Base-by-base conservation (phyloP, 2,888 invertebrate species). In the Augiades crinisus region DNA sequence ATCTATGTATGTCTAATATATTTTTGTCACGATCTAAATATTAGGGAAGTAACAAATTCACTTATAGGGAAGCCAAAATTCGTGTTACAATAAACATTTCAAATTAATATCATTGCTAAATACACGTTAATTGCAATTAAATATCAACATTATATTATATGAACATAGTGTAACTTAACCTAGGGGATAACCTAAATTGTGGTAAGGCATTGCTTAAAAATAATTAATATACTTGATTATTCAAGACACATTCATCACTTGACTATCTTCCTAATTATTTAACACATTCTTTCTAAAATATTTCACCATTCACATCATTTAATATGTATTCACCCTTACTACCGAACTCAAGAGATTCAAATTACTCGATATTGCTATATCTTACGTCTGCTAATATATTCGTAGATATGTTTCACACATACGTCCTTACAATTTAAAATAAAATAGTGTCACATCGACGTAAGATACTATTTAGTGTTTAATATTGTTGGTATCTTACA, bases 181-280 rank as follows among this genome's bases (percentile, higher is more conserved):
- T 63, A 63, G 55, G 54, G 17, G 58, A 65, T 73, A 73, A 59
- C 62, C 72, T 78, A 78, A 54, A 59, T 63, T 77, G 74, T 78
- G 82, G 81, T 82, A 81, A 80, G 77, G 73, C 70, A 63, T 66
- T 72, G 59, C 65, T 72, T 65, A 66, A 61, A 58, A 65, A 57
- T 47, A 57, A 59, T 52, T 60, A 59, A 51, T 50, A 58, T 50
- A 36, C 27, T 43, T 19, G 50, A 49, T 49, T 44, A 49, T 45
- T 58, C 41, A 46, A 53, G 40, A 49, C 31, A 38, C 44, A 47
- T 46, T 41, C 49, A 50, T 50, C 19, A 41, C 43, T 36, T 50
- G 50, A 53, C 52, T 36, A 47, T 31, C 37, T 46, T 37, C 40
- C 33, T 27, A 43, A 24, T 41, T 27, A 12, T 33, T 44, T 36